Evolutionary conservation across 2,113 vertebrate species (phyloP).

Genomic region (Toxostoma redivivum): DNA sequence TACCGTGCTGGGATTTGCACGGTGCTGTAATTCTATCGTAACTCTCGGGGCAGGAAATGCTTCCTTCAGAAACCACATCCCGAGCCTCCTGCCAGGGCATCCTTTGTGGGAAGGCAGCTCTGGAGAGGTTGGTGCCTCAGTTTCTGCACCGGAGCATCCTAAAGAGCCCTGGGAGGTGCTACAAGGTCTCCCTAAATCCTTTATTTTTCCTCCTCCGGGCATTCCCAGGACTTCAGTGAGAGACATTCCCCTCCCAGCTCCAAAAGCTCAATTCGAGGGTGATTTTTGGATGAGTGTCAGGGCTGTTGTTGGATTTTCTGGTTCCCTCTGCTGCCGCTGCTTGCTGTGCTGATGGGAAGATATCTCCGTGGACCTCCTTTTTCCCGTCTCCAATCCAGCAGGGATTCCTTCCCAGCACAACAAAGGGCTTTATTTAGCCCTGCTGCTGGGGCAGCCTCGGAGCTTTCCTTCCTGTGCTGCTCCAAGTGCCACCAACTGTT

Average conservation of each 20-base stretch:
- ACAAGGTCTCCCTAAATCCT: rapidly evolving
- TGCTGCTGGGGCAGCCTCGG: not conserved
- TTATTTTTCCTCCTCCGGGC: not conserved
- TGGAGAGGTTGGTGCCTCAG: not conserved
- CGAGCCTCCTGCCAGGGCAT: not conserved
- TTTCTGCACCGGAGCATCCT: not conserved
- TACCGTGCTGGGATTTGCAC: not conserved
- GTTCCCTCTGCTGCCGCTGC: rapidly evolving
- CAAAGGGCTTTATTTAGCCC: not conserved
- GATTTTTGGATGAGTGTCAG: rapidly evolving
- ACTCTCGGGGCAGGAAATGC: not conserved
- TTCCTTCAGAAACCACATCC: not conserved
- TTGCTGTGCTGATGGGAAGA: not conserved
- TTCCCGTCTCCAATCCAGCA: not conserved
- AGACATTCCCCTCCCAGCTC: rapidly evolving
- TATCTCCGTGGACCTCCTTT: not conserved
- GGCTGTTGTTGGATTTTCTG: not conserved
- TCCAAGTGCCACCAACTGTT: rapidly evolving
- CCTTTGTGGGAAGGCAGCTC: not conserved
- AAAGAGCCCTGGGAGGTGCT: not conserved
- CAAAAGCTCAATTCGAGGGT: rapidly evolving
- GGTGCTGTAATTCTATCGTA: rapidly evolving
- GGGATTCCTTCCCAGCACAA: not conserved
- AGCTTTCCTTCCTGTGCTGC: not conserved
- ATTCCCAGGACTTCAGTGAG: rapidly evolving